Conservation (phyloP, 2,797 vertebrate genomes). For the Poecilia gillii region DNA sequence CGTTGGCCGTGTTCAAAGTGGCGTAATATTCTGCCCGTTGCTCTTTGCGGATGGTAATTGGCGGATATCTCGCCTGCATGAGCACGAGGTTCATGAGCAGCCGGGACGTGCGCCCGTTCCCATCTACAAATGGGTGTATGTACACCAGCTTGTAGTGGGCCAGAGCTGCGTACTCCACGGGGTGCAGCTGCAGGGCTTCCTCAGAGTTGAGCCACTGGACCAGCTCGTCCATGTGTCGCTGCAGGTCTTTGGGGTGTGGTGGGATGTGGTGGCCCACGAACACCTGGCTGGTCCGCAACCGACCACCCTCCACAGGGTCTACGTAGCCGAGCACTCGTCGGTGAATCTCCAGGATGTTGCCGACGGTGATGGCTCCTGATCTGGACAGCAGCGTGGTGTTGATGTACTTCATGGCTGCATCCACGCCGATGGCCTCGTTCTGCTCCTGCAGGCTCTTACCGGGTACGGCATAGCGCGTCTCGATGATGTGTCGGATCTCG, state of each 20-base stretch:
- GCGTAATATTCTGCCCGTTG: constrained; percentile 93
- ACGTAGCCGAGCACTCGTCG: constrained; percentile 91
- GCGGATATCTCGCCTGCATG: constrained; percentile 95
- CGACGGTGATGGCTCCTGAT: constrained; percentile 83
- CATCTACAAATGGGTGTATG: constrained; percentile 94
- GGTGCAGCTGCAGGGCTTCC: constrained; percentile 91
- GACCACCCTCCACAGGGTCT: constrained; percentile 92
- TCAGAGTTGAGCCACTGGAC: constrained; percentile 96
- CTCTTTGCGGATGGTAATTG: constrained; percentile 95
- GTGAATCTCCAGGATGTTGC: constrained; percentile 92
- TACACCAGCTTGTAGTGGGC: constrained; percentile 98
- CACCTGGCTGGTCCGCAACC: constrained; percentile 90
- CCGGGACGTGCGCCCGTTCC: constrained; percentile 93
- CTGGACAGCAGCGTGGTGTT: constrained; percentile 91
- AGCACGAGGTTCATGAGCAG: constrained; percentile 96
- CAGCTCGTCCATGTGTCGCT: constrained; percentile 92
- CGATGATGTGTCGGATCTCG: constrained; percentile 95
- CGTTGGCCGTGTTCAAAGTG: constrained; percentile 91
- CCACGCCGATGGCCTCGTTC: constrained; percentile 95
- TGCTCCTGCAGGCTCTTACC: constrained; percentile 96
- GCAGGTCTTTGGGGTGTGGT: constrained; percentile 89
- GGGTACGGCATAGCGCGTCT: constrained; percentile 93
- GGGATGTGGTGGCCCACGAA: constrained; percentile 97
- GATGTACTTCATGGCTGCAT: constrained; percentile 93
- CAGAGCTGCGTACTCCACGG: constrained; percentile 92